phyloP scores from a whole-genome alignment of 1,140 invertebrate species.

The Apocrypta bakeri region DNA sequence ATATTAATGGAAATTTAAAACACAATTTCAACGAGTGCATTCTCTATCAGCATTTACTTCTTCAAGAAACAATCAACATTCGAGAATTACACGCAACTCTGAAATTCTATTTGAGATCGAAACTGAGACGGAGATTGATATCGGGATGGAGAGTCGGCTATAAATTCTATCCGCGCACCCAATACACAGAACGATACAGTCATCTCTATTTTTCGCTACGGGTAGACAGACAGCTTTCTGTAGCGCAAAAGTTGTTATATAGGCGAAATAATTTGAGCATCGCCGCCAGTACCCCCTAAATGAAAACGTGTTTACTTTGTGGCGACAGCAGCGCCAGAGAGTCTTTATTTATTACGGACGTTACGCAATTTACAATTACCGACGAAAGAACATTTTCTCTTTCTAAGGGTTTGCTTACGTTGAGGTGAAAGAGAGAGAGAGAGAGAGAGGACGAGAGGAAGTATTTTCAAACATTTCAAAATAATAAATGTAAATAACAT shows the following conservation, averaged over 20 bases:
- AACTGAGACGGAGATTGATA: no score
- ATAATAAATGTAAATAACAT: slow-evolving; percentile 32
- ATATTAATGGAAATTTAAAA: no score
- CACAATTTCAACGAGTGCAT: no score
- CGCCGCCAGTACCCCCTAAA: background rate
- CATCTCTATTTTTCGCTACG: no score
- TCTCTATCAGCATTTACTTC: no score
- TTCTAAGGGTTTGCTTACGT: background rate
- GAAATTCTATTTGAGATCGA: no score
- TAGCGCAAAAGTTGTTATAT: no score
- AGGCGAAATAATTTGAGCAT: background rate
- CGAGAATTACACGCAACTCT: background rate
- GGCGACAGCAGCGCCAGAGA: background rate
- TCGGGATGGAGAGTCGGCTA: no score
- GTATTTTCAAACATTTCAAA: slow-evolving; percentile 10
- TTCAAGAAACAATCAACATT: background rate
- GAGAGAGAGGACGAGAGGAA: no score
- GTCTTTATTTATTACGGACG: background rate
- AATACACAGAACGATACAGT: no score
- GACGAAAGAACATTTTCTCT: background rate
- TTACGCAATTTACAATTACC: background rate
- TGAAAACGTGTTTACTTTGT: background rate
- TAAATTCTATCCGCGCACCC: no score
- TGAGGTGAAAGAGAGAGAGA: background rate
- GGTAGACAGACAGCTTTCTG: no score